These are phyloP conservation scores for Cavia porcellus DNA, from an alignment of 2,113 vertebrate species.

Conservation along the genomic window DNA sequence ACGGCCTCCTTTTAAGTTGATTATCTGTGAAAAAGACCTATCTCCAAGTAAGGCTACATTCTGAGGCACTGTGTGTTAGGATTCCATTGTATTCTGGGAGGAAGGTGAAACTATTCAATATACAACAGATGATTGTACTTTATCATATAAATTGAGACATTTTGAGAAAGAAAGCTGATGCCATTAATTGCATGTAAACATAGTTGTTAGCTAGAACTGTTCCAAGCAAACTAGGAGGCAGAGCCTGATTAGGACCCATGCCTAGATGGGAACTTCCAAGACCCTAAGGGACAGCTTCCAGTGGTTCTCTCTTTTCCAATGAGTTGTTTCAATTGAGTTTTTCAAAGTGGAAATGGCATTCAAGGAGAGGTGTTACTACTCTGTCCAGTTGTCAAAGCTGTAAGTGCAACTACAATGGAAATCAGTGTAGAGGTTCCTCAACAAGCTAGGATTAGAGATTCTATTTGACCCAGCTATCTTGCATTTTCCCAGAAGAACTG, in stretches of 20 bases:
- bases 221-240: background rate
- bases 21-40: background rate
- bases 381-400: background rate
- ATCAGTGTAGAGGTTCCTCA: no score
- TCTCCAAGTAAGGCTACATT: background rate
- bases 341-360: background rate
- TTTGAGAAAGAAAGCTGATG: background rate
- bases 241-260: background rate
- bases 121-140: background rate
- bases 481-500: no score
- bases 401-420: background rate
- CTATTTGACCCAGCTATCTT: no score
- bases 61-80: background rate
- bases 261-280: background rate
- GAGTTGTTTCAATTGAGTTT: background rate
- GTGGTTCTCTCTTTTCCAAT: background rate
- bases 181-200: background rate
- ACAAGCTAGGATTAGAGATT: no score
- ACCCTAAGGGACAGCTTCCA: background rate
- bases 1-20: background rate
- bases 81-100: background rate
- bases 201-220: background rate
- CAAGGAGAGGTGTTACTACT: background rate
- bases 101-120: background rate
- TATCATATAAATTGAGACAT: background rate